Conservation (phyloP, 2,888 invertebrate genomes). For the Pyrrhosoma nymphula region DNA sequence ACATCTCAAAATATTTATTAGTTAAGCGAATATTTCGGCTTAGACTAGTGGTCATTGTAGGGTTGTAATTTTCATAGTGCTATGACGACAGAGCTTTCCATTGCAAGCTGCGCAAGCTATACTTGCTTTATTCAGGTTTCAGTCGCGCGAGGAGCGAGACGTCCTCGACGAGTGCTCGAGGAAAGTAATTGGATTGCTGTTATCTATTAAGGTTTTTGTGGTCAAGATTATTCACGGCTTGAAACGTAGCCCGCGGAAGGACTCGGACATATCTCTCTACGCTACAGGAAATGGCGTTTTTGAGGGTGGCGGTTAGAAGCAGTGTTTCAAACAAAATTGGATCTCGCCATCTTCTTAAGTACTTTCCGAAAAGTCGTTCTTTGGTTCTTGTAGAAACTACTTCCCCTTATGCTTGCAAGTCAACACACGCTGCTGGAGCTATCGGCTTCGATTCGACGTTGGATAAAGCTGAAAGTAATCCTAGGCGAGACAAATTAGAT, state of each 20-base stretch:
- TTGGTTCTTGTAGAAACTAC: conserved; percentile 50
- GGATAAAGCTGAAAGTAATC: conserved; percentile 71
- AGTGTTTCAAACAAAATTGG: conserved; percentile 77
- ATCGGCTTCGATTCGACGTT: conserved; percentile 68
- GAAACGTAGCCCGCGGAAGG: conserved; percentile 58
- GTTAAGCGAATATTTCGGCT: too few species aligned
- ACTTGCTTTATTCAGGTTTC: conserved; percentile 38
- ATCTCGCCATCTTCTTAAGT: conserved; percentile 74
- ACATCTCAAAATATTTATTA: too few species aligned
- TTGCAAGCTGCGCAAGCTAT: neutral
- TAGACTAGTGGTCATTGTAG: neutral
- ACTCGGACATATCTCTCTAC: conserved; percentile 52
- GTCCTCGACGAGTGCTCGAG: neutral
- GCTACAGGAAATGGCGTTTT: conserved; percentile 77
- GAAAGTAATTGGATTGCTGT: conserved; percentile 45
- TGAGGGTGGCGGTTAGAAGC: conserved; percentile 77
- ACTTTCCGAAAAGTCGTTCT: conserved; percentile 45
- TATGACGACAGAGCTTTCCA: conserved; percentile 27
- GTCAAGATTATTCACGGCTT: conserved; percentile 49
- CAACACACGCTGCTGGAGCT: conserved; percentile 69
- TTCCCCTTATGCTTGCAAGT: conserved; percentile 69
- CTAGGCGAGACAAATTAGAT: conserved; percentile 86
- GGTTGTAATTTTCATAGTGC: neutral
- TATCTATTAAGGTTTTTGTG: conserved; percentile 40
- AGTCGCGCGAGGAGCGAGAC: neutral